A percentile compares a stretch with the other conserved stretches of the same genome.
Evolutionary conservation across 2,888 invertebrate species (phyloP).

Genomic region (Cordylochernes scorpioides): DNA sequence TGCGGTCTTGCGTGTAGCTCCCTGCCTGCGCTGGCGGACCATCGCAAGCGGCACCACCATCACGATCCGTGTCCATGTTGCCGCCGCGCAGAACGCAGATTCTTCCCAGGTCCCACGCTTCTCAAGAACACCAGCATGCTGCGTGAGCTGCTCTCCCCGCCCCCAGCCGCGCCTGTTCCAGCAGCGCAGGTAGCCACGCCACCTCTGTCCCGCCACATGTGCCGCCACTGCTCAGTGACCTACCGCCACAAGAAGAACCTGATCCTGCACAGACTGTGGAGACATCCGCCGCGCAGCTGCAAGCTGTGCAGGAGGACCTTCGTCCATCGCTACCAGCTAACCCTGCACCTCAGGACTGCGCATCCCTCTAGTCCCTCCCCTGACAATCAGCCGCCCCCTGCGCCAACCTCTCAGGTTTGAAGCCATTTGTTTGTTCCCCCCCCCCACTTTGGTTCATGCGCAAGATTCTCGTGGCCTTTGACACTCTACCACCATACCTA

Average conservation of each 20-base stretch:
- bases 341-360: too few species aligned
- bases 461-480: too few species aligned
- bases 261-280: slow-evolving; percentile 9
- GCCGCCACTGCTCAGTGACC: too few species aligned
- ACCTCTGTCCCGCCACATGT: too few species aligned
- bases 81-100: slow-evolving; percentile 8
- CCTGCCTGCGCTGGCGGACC: slow-evolving; percentile 6
- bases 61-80: slow-evolving; percentile 7
- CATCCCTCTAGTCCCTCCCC: too few species aligned
- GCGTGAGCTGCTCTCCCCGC: neutral
- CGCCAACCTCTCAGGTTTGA: too few species aligned
- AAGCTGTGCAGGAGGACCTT: slow-evolving; percentile 10
- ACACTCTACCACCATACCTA: too few species aligned
- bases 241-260: slow-evolving; percentile 11
- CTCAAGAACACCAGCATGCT: neutral
- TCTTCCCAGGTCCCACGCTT: neutral
- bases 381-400: too few species aligned
- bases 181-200: slow-evolving; percentile 4
- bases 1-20: slow-evolving; percentile 9
- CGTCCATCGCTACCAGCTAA: slow-evolving; percentile 11
- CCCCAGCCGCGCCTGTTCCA: neutral
- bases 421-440: too few species aligned
- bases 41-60: slow-evolving; percentile 8
- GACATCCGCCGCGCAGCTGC: slow-evolving; percentile 6
- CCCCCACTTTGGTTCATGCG: too few species aligned